Base-by-base conservation (phyloP, 2,888 invertebrate species). In the Hemaris fuciformis region DNA sequence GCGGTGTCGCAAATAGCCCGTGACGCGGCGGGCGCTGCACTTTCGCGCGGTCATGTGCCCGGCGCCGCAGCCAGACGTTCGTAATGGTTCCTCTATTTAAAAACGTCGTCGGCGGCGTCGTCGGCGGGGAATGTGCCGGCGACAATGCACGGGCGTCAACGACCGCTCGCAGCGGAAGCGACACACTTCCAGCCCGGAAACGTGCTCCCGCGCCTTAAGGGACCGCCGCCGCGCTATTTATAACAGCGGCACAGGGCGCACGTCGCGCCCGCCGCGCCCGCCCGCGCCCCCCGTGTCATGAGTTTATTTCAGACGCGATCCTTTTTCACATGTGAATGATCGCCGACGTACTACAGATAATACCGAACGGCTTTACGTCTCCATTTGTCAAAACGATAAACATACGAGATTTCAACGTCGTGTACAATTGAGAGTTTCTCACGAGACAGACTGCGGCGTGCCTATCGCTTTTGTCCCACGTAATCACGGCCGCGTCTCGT, bases 121-220 rank as follows among this genome's bases (percentile, higher is more conserved):
- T 71, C 74, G 72, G 75, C 88, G 88, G 88, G 87, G 89, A 89
- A 88, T 89, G 90, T 83, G 87, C 78, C 53, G 82, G 84, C 87
- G 89, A 87, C 88, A 88, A 85, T 85, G 86, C 85, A 80, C 79
- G 81, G 81, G 85, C 88, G 91, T 90, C 91, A 91, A 90, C 88
- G 91, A 91, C 91, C 91, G 89, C 87, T 80, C 82, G 82, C 86
- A 83, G 82, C 91, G 91, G 91, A 91, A 92, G 88, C 90, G 89
- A 84, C 89, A 88, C 88, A 91, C 91, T 91, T 91, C 91, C 91
- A 91, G 89, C 89, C 91, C 91, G 91, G 91, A 92, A 92, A 89
- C 85, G 83, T 83, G 83, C 86, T 84, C 89, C 83, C 84, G 88
- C 88, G 90, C 86, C 90, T 91, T 89, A 89, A 91, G 90, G 91